Base-by-base conservation (phyloP, 2,888 invertebrate species). In the Chrysotoxum bicinctum region DNA sequence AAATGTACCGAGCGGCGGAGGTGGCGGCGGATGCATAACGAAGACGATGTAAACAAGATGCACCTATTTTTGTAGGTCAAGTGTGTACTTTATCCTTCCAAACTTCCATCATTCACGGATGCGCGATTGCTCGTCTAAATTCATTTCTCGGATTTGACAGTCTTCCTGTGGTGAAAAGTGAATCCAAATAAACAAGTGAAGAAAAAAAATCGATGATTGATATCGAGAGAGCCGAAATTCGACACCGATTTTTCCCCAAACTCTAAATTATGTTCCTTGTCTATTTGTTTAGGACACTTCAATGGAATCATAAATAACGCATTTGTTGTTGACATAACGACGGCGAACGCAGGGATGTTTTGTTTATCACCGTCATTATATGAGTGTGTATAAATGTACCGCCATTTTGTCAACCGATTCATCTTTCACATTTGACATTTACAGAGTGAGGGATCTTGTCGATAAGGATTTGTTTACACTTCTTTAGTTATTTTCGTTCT, bases 261-360 rank as follows among this genome's bases (percentile, higher is more conserved):
- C 3, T 21, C 40, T 56, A 32, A 48, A 23, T 50, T 54, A 26
- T 64, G 23, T 58, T 62, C 66, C 43, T 64, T 64, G 26, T 16
- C 50, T 79, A 74, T 83, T 83, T 83, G 21, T 70, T 74, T 83
- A 83, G 78, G 78, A 69, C 73, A 83, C 74, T 78, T 83, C 78
- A 69, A 76, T 30, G 66, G 43, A 66, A 72, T 52, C 30, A 35
- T 32, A 40, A 56, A 54, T 32, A 68, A 56, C 56, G 68, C 35
- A 62, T 73, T 40, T 73, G 32, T 43, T 52, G 48, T 66, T 66
- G 66, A 66, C 50, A 66, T 50, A 35, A 35, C 37, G 37, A 60
- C 37, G 8, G 8, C 48, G 1, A 8, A 35, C 3, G 23, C 35
- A 60, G 58, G 45, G 23, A 64, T 40, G 9, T 30, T 19, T 23